Percentiles rank a stretch among this genome's conserved stretches.
These are phyloP conservation scores for Parotia lawesii DNA, from an alignment of 2,113 vertebrate genomes.

Conservation along the genomic window DNA sequence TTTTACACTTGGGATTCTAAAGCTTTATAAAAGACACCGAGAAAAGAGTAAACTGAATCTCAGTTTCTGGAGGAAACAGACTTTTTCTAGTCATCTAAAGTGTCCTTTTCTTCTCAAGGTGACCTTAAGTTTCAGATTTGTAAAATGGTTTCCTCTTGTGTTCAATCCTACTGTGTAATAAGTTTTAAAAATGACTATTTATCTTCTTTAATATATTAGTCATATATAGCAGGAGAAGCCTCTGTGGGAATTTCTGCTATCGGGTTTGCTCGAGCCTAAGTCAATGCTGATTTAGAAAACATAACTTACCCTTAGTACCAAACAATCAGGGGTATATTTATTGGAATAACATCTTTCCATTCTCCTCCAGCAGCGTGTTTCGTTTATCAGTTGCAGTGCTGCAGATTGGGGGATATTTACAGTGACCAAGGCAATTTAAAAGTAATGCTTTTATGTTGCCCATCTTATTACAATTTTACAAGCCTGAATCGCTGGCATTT, in stretches of 20 bases:
- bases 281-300: conserved; percentile 52
- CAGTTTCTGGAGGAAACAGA: conserved; percentile 62
- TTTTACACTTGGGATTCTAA: conserved; percentile 66
- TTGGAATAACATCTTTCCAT: conserved; percentile 40
- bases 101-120: conserved; percentile 71
- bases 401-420: conserved; percentile 1
- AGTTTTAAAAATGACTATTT: conserved; percentile 62
- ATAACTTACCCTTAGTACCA: conserved; percentile 29
- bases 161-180: conserved; percentile 46
- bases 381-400: not conserved
- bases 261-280: conserved; percentile 12
- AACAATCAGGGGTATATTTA: conserved; percentile 57
- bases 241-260: conserved; percentile 20
- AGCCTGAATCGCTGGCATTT: not conserved
- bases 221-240: conserved; percentile 1
- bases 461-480: conserved; percentile 9
- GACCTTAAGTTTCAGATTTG: conserved; percentile 71
- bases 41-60: conserved; percentile 70
- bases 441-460: conserved; percentile 5
- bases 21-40: conserved; percentile 55
- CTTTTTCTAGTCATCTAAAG: conserved; percentile 56
- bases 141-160: conserved; percentile 54
- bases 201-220: conserved; percentile 52
- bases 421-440: conserved; percentile 50
- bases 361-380: not conserved